Percentiles rank a stretch among this genome's conserved stretches.
Conservation (phyloP, 2,113 vertebrate species). For the Vulpes lagopus region DNA sequence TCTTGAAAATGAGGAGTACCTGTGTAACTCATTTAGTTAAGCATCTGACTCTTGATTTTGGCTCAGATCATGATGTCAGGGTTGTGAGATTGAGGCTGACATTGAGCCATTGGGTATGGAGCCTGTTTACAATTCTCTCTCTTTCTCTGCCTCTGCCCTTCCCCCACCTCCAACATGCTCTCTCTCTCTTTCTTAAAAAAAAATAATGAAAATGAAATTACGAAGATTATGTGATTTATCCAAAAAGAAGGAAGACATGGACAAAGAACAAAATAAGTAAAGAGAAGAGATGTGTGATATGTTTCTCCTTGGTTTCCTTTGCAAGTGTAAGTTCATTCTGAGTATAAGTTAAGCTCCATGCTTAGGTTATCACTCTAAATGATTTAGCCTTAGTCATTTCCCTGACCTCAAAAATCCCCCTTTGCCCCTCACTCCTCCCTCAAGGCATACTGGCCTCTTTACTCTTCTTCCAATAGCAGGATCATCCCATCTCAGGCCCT, state of each 20-base stretch:
- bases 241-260: neutral
- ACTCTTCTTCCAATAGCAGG: neutral
- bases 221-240: neutral
- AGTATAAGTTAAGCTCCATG: neutral
- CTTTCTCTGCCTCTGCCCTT: too few relatives aligned
- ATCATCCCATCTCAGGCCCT: neutral
- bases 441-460: neutral
- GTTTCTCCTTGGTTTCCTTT: neutral
- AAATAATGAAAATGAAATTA: neutral
- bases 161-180: too few relatives aligned
- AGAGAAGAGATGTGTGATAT: neutral
- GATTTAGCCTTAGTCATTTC: neutral
- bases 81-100: too few relatives aligned
- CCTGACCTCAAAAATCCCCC: neutral
- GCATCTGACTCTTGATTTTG: too few relatives aligned
- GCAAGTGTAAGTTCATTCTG: neutral
- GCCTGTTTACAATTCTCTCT: too few relatives aligned
- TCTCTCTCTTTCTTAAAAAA: too few relatives aligned
- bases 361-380: neutral
- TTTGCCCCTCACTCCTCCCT: neutral
- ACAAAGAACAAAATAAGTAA: neutral
- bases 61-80: too few relatives aligned
- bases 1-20: neutral
- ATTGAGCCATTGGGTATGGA: too few relatives aligned
- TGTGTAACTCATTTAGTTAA: too few relatives aligned